phyloP scores from a whole-genome alignment of 2,113 vertebrate species.

The Ellobius talpinus region DNA sequence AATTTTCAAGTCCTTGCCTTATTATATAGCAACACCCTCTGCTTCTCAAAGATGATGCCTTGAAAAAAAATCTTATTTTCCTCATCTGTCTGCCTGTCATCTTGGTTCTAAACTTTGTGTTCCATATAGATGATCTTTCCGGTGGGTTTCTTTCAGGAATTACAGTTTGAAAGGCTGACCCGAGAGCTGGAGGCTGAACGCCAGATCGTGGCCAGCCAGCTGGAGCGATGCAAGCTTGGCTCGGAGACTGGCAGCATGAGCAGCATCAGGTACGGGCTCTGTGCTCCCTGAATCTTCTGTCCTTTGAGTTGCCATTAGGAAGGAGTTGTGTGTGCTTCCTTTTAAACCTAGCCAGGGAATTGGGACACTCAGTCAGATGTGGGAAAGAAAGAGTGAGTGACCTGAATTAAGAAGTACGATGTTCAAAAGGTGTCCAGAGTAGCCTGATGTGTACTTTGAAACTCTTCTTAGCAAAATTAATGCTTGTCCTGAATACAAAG shows the following conservation, averaged over 20 bases:
- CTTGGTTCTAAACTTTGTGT: not conserved
- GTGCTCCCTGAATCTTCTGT: not conserved
- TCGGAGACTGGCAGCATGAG: conserved; percentile 98
- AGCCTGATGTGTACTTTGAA: conserved; percentile 49
- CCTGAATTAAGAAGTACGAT: conserved; percentile 51
- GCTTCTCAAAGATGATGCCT: not conserved
- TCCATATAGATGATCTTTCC: not conserved
- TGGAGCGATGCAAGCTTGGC: conserved; percentile 99
- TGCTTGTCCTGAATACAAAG: conserved; percentile 16
- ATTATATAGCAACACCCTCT: not conserved
- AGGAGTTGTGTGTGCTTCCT: not conserved
- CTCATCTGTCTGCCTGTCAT: not conserved
- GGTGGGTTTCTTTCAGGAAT: conserved; percentile 89
- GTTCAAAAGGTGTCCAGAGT: conserved; percentile 26
- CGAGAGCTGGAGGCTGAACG: conserved; percentile 98
- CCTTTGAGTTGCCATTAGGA: not conserved
- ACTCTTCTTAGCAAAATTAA: conserved; percentile 17
- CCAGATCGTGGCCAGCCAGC: conserved; percentile 97
- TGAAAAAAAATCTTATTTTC: not conserved
- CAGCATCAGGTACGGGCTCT: conserved; percentile 94
- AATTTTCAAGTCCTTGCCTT: not conserved
- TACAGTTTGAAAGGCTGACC: conserved; percentile 98
- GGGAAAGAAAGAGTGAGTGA: conserved; percentile 41
- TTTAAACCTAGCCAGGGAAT: accelerated
- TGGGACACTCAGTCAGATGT: not conserved